A percentile compares a stretch with the other conserved stretches of the same genome.
Conservation (phyloP, 1,140 invertebrate genomes). For the Pseudomyrmex sp. region DNA sequence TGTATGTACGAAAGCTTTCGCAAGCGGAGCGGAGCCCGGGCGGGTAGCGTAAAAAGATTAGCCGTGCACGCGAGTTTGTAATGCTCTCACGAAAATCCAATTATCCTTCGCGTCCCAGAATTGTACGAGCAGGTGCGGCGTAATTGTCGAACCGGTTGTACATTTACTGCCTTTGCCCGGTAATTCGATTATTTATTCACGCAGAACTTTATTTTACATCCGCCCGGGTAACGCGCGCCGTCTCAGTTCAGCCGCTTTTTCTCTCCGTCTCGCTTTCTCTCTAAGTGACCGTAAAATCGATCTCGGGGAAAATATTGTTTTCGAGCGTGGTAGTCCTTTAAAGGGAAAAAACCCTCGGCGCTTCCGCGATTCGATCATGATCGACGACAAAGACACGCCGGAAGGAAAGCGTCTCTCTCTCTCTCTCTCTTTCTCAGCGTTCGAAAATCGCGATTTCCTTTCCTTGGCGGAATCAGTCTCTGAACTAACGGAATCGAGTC, state of each 20-base stretch:
- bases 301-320: conserved; percentile 45
- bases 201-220: conserved; percentile 56
- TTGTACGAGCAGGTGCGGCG: conserved; percentile 35
- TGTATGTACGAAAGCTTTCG: conserved; percentile 38
- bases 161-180: conserved; percentile 47
- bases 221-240: not conserved
- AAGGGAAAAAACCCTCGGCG: not conserved
- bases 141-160: conserved; percentile 63
- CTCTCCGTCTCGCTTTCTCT: not conserved
- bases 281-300: conserved; percentile 28
- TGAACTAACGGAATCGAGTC: conserved; percentile 40
- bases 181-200: conserved; percentile 60
- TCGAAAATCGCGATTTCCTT: conserved; percentile 41
- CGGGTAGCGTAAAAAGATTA: conserved; percentile 65
- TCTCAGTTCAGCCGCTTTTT: conserved; percentile 4
- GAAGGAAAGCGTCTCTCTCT: conserved; percentile 15
- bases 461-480: conserved; percentile 20
- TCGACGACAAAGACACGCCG: conserved; percentile 41
- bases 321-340: conserved; percentile 1
- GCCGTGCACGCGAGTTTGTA: conserved; percentile 48
- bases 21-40: conserved; percentile 26
- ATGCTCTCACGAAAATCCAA: conserved; percentile 64
- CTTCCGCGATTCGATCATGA: conserved; percentile 38
- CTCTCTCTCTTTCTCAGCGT: not conserved
- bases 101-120: conserved; percentile 54